phyloP scores from a whole-genome alignment of 2,888 invertebrate genomes.

The Mechanitis mazaeus region DNA sequence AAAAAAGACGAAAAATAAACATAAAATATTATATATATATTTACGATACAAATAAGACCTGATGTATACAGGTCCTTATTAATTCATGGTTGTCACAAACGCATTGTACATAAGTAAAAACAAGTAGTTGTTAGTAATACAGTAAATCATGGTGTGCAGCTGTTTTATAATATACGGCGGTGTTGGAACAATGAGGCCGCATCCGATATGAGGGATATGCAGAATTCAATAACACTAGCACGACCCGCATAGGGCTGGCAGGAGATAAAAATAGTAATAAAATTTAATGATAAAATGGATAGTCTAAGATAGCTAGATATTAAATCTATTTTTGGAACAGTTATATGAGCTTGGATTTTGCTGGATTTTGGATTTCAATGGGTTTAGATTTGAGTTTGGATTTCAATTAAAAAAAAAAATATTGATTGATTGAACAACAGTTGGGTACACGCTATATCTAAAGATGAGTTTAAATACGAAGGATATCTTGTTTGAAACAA shows the following conservation, averaged over 20 bases:
- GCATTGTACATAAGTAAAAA: constrained; percentile 8
- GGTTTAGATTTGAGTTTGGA: too few relatives aligned
- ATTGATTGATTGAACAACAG: too few relatives aligned
- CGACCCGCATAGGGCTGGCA: constrained; percentile 32
- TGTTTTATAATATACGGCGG: constrained; percentile 36
- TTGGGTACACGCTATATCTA: too few relatives aligned
- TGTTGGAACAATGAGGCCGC: constrained; percentile 44
- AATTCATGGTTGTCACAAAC: constrained; percentile 1
- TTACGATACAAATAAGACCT: too few relatives aligned
- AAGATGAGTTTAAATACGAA: too few relatives aligned
- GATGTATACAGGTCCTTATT: not conserved
- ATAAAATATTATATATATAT: too few relatives aligned
- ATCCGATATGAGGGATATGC: constrained; percentile 58
- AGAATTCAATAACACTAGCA: constrained; percentile 60
- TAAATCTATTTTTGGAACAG: not conserved
- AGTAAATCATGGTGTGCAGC: constrained; percentile 31
- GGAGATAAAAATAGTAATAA: constrained; percentile 2
- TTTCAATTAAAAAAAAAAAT: too few relatives aligned
- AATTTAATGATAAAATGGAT: not conserved
- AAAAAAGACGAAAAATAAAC: too few relatives aligned
- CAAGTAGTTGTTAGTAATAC: constrained; percentile 21
- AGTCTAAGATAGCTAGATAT: not conserved
- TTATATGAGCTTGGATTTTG: too few relatives aligned
- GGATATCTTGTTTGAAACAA: too few relatives aligned
- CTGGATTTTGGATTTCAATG: too few relatives aligned